Base-by-base conservation (phyloP, 2,888 invertebrate species). In the Drosophila anomalata region DNA sequence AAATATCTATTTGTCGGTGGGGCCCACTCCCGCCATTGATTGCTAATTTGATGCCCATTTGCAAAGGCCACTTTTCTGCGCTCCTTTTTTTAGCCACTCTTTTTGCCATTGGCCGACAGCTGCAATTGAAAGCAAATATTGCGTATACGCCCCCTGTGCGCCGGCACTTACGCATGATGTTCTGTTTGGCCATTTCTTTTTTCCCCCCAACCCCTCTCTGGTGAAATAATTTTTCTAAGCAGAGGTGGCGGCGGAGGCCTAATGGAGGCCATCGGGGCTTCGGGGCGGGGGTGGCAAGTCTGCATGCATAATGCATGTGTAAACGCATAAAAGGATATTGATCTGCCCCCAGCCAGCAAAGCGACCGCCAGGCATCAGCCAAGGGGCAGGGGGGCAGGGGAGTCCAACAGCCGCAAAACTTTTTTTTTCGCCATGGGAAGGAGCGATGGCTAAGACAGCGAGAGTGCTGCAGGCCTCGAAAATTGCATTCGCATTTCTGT, bases 251-350 rank as follows among this genome's bases (percentile, higher is more conserved):
- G 47, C 41, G 54, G 17, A 17, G 17, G 47, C 50, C 29, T 33
- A 33, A 33, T 33, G 51, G 47, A 42, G 59, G 22, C 41, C 41
- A 22, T n/a, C 11, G 33, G 36, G 14, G 67, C n/a, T 20, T n/a
- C n/a, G n/a, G 8, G 50, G 66, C 11, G 36, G n/a, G 53, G 29
- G 22, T 65, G 56, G 29, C 29, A 29, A 29, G 55, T 68, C 63
- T 74, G 70, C 70, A 68, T 54, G 59, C 75, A 63, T 52, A 62
- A 74, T 71, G 68, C 61, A 55, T 61, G 59, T 52, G 57, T 41
- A 60, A 61, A 79, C 75, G 85, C 83, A 87, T 87, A 87, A 87
- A 87, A 88, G 89, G 85, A 88, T 88, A 88, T 88, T 88, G 87
- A 88, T 88, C 89, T 83, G 82, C 79, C 87, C 77, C 87, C 73